Base-by-base conservation (phyloP, 1,140 invertebrate species). In the Drosophila aff. region DNA sequence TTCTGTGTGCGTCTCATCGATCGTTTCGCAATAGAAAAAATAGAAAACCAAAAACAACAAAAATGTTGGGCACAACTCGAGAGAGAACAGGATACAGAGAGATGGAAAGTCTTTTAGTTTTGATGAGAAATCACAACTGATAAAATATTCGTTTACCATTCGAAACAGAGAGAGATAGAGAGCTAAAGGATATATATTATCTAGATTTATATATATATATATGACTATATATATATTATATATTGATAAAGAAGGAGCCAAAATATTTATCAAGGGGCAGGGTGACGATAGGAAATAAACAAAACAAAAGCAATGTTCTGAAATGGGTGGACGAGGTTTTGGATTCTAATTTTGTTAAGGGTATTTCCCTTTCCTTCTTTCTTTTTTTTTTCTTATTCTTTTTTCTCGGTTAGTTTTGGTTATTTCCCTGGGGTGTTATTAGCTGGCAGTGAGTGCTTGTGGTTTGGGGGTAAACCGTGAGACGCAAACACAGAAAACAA, bases 1-100 rank as follows among this genome's bases (percentile, higher is more conserved):
- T 13, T 28, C 23, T 71, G 23, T 47, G 31, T 55, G 26, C 52
- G 38, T 75, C 60, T 43, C 69, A 50, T 61, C 71, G 68, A 74
- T 74, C 55, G 38, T 28, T 46, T 16, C 62, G 38, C 60, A 50
- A 38, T 50, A 62, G 62, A 79, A 79, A 83, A 67, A 64, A 71
- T 66, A 85, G 84, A 85, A 87, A 91, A 84, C 67, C 53, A 57
- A 57, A 76, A 28, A 49, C 47, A 49, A 49, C 47, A 91, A 79
- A 91, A 79, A 91, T 91, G 81, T 91, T 87, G 87, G 63, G 78
- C 66, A 79, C 65, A 84, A 81, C 67, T 82, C 58, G 63, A 49
- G n/a, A 49, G n/a, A 49, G 44, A 80, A 55, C 49, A 47, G 52
- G 61, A 62, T 40, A 73, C 23, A 77, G 36, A 77, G 36, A 59